Evolutionary conservation across 2,888 invertebrate species (phyloP).

Genomic region (Apamea sordens): DNA sequence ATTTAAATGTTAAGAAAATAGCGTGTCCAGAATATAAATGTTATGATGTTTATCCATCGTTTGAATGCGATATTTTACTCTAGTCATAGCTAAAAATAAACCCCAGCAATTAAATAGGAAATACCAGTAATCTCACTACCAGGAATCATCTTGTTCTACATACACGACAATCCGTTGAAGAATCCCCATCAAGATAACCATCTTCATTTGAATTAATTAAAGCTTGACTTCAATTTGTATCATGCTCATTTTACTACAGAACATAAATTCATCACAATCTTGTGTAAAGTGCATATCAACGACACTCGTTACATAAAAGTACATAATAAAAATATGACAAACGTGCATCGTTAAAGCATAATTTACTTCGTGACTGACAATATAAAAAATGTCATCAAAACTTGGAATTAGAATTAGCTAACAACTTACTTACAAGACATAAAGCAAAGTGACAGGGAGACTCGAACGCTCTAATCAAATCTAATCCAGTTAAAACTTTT

Average conservation of each 20-base stretch:
- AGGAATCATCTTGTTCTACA: slow-evolving; percentile 31
- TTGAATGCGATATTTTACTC: not conserved
- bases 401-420: slow-evolving; percentile 75
- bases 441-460: slow-evolving; percentile 70
- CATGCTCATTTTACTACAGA: slow-evolving; percentile 31
- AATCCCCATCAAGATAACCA: slow-evolving; percentile 44
- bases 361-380: slow-evolving; percentile 59
- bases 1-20: not conserved
- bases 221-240: slow-evolving; percentile 41
- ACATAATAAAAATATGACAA: slow-evolving; percentile 32
- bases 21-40: not conserved
- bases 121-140: slow-evolving; percentile 12
- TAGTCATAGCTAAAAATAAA: slow-evolving; percentile 37
- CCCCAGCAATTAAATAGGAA: slow-evolving; percentile 11
- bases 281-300: slow-evolving; percentile 22
- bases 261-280: slow-evolving; percentile 40
- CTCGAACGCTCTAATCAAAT: slow-evolving; percentile 82
- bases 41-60: not conserved
- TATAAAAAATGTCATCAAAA: slow-evolving; percentile 71
- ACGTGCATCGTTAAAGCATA: slow-evolving; percentile 51
- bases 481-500: slow-evolving; percentile 89
- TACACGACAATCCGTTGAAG: slow-evolving; percentile 18
- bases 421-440: slow-evolving; percentile 81
- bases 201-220: slow-evolving; percentile 49
- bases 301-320: slow-evolving; percentile 24